Evolutionary conservation across 2,888 invertebrate species (phyloP).

Genomic region (Drosophila affinis): DNA sequence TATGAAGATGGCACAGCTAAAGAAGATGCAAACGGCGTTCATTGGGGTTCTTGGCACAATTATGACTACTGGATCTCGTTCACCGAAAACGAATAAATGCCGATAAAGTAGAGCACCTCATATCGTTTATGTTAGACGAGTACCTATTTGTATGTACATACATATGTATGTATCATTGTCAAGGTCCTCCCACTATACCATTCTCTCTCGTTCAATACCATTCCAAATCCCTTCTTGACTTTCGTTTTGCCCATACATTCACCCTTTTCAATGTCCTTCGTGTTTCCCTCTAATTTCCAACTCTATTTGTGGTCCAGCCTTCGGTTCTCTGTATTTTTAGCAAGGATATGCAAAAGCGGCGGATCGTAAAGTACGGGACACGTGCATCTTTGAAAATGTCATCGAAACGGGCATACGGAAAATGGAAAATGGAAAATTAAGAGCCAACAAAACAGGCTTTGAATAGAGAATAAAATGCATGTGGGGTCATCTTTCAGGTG

Average conservation of each 20-base stretch:
- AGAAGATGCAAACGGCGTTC: no score
- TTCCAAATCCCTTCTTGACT: neutral
- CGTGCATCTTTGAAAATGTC: conserved; percentile 29
- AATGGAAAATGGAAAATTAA: conserved; percentile 6
- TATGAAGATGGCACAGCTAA: no score
- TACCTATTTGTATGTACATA: no score
- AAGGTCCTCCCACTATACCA: no score
- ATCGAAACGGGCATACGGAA: conserved; percentile 2
- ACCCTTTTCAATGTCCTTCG: neutral
- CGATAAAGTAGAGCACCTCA: no score
- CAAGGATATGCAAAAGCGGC: neutral
- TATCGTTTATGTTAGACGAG: no score
- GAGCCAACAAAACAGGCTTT: conserved; percentile 7
- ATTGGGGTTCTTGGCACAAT: no score
- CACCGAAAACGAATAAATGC: no score
- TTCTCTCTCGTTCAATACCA: no score
- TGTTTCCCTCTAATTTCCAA: neutral
- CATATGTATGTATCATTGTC: no score
- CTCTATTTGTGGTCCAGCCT: neutral
- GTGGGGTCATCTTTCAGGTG: neutral
- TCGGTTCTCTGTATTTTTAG: neutral
- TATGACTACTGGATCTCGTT: no score
- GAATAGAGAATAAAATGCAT: neutral
- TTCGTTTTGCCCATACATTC: neutral
- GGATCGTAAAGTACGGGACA: conserved; percentile 5